phyloP scores from a whole-genome alignment of 1,140 invertebrate genomes.

The Varroa destructor region DNA sequence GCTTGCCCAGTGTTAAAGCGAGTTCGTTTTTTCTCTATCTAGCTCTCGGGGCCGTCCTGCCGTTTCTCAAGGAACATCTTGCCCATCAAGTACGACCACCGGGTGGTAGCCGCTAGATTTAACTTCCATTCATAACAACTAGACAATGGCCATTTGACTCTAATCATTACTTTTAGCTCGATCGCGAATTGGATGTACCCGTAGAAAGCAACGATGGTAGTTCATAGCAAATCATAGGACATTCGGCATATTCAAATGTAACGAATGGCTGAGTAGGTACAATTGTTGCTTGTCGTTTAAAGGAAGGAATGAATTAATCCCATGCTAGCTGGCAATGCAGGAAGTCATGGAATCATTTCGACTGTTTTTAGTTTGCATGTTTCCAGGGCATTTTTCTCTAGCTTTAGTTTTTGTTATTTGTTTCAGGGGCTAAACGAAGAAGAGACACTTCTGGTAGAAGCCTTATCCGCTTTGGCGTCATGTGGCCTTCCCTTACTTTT shows the following conservation, averaged over 20 bases:
- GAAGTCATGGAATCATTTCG: no score
- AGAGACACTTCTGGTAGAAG: conserved; percentile 16
- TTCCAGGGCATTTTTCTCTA: background rate
- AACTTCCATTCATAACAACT: background rate
- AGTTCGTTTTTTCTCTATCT: conserved; percentile 16
- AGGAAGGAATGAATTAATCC: no score
- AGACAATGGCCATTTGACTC: background rate
- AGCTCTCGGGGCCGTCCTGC: conserved; percentile 2
- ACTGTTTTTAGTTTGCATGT: no score
- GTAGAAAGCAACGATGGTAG: background rate
- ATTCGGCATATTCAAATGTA: background rate
- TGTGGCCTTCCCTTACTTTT: conserved; percentile 9
- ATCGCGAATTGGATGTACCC: background rate
- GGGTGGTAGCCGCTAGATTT: background rate
- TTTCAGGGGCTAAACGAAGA: conserved; percentile 13
- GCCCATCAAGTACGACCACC: background rate
- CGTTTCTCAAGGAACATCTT: conserved; percentile 16
- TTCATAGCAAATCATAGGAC: background rate
- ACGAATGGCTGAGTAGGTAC: background rate
- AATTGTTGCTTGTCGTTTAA: background rate
- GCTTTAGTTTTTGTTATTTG: background rate
- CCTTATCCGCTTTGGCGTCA: background rate
- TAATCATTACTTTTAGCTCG: background rate
- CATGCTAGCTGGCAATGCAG: no score
- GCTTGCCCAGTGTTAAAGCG: conserved; percentile 1